These are phyloP conservation scores for Alces alces DNA, from an alignment of 2,113 vertebrate species.

Conservation along the genomic window DNA sequence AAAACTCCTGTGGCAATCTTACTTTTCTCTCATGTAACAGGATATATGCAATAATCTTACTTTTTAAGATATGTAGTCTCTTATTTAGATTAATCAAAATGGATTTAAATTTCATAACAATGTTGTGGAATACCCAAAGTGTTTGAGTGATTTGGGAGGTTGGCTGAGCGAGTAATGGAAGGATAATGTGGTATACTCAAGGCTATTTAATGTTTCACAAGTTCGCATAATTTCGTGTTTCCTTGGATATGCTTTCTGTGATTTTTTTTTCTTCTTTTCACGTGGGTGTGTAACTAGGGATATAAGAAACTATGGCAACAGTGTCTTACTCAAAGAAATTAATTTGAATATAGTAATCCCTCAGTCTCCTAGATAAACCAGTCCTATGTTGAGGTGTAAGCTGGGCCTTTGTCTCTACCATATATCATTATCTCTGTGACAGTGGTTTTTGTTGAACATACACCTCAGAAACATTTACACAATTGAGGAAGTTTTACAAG, in stretches of 20 bases:
- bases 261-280: not conserved
- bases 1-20: not conserved
- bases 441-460: not conserved
- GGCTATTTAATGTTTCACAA: not conserved
- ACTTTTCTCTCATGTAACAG: not conserved
- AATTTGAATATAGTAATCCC: not conserved
- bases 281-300: conserved; percentile 39
- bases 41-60: not conserved
- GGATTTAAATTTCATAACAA: not conserved
- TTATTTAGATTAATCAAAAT: not conserved
- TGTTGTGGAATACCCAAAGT: not conserved
- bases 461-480: not conserved
- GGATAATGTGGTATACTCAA: not conserved
- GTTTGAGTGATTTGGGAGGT: not conserved
- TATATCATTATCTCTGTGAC: not conserved
- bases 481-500: not conserved
- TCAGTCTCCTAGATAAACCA: not conserved
- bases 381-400: not conserved
- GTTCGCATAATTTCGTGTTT: not conserved
- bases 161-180: not conserved
- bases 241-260: conserved; percentile 14
- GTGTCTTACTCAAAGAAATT: not conserved
- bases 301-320: conserved; percentile 57
- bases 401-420: not conserved
- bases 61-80: not conserved